A percentile compares a stretch with the other conserved stretches of the same genome.
Conservation (phyloP, 1,140 invertebrate genomes). For the Drosophila mojavensis region DNA sequence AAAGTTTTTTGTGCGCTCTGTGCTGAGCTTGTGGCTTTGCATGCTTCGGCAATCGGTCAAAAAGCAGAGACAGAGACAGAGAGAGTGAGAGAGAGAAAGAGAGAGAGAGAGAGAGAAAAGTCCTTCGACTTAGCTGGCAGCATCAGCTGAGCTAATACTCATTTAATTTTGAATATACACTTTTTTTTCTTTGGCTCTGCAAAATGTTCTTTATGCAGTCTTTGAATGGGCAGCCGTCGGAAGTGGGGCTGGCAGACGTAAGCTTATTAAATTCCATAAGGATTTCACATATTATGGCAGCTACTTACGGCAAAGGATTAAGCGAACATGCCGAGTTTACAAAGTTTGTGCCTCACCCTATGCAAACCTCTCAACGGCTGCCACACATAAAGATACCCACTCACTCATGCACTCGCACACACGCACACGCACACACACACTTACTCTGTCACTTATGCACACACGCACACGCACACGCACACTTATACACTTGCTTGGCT, state of each 20-base stretch:
- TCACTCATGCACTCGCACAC: constrained; percentile 6
- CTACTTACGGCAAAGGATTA: constrained; percentile 77
- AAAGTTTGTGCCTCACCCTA: constrained; percentile 54
- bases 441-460: constrained; percentile 1
- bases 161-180: constrained; percentile 39
- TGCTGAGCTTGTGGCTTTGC: background rate
- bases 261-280: constrained; percentile 79
- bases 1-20: background rate
- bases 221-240: constrained; percentile 10
- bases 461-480: background rate
- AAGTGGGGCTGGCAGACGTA: constrained; percentile 38
- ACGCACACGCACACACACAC: background rate
- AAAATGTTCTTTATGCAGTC: background rate
- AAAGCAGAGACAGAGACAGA: background rate
- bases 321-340: constrained; percentile 68
- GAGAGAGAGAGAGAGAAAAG: background rate
- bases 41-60: background rate
- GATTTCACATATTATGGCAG: constrained; percentile 66
- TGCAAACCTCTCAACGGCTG: constrained; percentile 19
- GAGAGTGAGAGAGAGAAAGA: background rate
- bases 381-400: constrained; percentile 12
- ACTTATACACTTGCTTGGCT: too few relatives aligned
- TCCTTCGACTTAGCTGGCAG: constrained; percentile 13
- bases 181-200: background rate
- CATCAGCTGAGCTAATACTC: constrained; percentile 35